Evolutionary conservation across 2,797 vertebrate genomes (phyloP), one percentile per base, ranked within the genome.

Genomic region (Myotis planiceps): DNA sequence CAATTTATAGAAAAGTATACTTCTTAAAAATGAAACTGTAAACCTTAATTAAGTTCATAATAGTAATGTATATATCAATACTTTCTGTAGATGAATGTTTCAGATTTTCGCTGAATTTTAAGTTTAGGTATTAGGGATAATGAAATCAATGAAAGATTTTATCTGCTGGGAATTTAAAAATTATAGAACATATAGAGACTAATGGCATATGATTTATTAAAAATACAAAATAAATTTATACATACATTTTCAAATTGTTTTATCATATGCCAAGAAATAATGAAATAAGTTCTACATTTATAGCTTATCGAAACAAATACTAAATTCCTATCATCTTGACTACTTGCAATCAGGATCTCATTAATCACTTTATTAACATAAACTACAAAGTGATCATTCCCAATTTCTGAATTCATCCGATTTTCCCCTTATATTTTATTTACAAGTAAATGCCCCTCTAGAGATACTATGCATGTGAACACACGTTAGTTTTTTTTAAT

Each of bases 91-190:
- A 90, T 72, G 47, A 75, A 12, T 65, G 25, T 13, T 92, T 76
- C 27, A 42, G 34, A 72, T 88, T 92, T 93, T 80, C 23, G 55
- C 16, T 71, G 47, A 80, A 58, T 91, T 91, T 89, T 91, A 71
- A 76, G 80, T 83, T 95, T 91, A 82, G 25, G 69, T 80, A 9
- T 45, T 95, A 69, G 39, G 21, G 45, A 45, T 45, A 78, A 39
- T 88, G 47, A 93, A 94, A 91, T 93, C 34, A 66, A 18, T 78
- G 85, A 72, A 80, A 55, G 19, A 25, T 60, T 71, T 93, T 86
- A 83, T 53, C 23, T 90, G 21, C 32, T 60, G 37, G 45, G 15
- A 25, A 86, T 97, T 81, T n/a, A 71, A 93, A 89, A 97, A 86
- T 53, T 47, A 68, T 9, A 81, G 47, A 93, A 84, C 6, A 71